Conservation (phyloP, 2,888 invertebrate species). For the Drosophila neotestacea region DNA sequence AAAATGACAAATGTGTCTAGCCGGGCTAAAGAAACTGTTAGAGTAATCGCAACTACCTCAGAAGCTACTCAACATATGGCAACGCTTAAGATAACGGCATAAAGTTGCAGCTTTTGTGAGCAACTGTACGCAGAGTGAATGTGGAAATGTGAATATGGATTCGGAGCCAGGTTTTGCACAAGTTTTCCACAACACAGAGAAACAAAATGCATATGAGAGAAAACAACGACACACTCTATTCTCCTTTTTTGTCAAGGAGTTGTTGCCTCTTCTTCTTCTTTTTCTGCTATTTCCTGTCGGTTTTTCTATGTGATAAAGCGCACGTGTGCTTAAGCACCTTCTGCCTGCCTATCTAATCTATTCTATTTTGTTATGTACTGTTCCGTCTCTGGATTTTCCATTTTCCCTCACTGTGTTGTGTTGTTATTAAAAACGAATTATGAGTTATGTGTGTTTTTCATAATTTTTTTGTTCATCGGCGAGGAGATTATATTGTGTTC, state of each 20-base stretch:
- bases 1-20: conserved; percentile 81
- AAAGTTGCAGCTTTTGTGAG: conserved; percentile 34
- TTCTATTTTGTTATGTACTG: conserved; percentile 1
- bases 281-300: conserved; percentile 41
- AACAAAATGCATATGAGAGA: conserved; percentile 40
- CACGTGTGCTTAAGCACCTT: conserved; percentile 63
- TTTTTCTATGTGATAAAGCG: conserved; percentile 49
- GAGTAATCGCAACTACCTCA: conserved; percentile 18
- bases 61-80: conserved; percentile 46
- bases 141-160: conserved; percentile 11
- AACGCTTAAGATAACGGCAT: conserved; percentile 50
- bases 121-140: conserved; percentile 25
- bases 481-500: conserved; percentile 52
- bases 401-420: conserved; percentile 17
- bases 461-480: conserved; percentile 27
- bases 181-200: conserved; percentile 24
- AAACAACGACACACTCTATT: not conserved
- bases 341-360: not conserved
- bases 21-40: conserved; percentile 36
- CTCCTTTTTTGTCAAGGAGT: conserved; percentile 7
- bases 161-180: conserved; percentile 31
- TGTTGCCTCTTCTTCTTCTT: conserved; percentile 31
- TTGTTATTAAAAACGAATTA: conserved; percentile 79
- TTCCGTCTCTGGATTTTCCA: conserved; percentile 30
- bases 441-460: conserved; percentile 73